These are phyloP conservation scores for Pelosia muscerda DNA, from an alignment of 2,888 invertebrate species.

Conservation along the genomic window DNA sequence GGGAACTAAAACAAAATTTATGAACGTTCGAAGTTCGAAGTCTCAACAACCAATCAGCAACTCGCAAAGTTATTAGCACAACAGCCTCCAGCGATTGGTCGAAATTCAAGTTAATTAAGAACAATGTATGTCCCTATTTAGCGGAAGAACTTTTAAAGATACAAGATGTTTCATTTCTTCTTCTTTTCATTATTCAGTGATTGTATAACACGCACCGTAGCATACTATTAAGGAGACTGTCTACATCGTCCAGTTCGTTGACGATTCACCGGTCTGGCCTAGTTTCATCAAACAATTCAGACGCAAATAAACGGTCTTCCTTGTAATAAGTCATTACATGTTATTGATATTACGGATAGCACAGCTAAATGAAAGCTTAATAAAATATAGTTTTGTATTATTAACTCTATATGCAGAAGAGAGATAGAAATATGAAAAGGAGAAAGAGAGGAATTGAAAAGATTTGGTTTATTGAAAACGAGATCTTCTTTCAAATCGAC, in stretches of 20 bases:
- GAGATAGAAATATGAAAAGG: no score
- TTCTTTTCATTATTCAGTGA: slow-evolving; percentile 21
- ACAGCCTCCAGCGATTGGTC: no score
- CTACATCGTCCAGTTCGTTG: slow-evolving; percentile 4
- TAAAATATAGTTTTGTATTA: background rate
- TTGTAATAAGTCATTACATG: background rate
- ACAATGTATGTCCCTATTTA: no score
- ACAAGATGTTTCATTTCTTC: background rate
- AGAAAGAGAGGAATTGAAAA: background rate
- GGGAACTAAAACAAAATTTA: no score
- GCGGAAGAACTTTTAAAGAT: background rate
- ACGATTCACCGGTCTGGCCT: background rate
- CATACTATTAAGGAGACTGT: background rate
- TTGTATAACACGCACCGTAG: slow-evolving; percentile 1
- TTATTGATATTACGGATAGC: background rate
- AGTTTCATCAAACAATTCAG: background rate
- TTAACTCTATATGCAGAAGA: no score
- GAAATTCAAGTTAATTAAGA: no score
- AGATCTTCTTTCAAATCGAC: no score
- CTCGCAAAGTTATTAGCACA: no score
- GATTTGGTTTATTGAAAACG: background rate
- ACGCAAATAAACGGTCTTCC: background rate
- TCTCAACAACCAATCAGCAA: no score
- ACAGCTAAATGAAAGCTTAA: background rate
- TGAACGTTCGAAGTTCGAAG: no score